Percentiles rank a stretch among this genome's conserved stretches.
phyloP scores from a whole-genome alignment of 1,140 invertebrate species.

The Hycleus cichorii region DNA sequence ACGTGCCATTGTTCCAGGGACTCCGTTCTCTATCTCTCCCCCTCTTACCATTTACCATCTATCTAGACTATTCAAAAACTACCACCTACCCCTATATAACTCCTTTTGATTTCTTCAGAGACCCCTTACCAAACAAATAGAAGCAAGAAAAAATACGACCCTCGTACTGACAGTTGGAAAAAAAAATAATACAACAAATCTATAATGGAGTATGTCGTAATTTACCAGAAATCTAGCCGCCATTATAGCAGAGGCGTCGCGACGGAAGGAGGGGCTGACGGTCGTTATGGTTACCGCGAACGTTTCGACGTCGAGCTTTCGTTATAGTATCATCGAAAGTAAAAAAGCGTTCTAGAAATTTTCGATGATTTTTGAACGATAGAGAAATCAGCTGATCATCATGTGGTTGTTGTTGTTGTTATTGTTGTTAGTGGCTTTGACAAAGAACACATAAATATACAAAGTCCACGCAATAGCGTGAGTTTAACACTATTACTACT shows the following conservation, averaged over 20 bases:
- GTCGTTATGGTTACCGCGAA: constrained; percentile 16
- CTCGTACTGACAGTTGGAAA: background rate
- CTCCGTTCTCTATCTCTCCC: background rate
- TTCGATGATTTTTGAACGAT: background rate
- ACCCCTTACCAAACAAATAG: no score
- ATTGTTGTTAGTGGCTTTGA: background rate
- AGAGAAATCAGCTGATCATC: constrained; percentile 20
- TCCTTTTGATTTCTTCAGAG: background rate
- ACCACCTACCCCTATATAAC: background rate
- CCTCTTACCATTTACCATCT: background rate
- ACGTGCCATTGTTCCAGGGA: constrained; percentile 31
- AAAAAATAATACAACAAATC: background rate
- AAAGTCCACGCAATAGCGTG: constrained; percentile 24
- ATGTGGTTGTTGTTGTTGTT: constrained; percentile 6
- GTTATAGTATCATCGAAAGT: background rate
- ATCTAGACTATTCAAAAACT: background rate
- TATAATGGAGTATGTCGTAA: no score
- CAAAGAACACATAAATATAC: constrained; percentile 22
- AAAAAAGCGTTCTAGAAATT: background rate
- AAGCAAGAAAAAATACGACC: background rate
- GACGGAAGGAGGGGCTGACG: constrained; percentile 21
- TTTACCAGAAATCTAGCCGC: constrained; percentile 5
- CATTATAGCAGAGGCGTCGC: constrained; percentile 18
- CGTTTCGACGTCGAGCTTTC: background rate
- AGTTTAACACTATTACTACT: constrained; percentile 11